These are phyloP conservation scores for Lepidochrysops patricia DNA, from an alignment of 2,888 invertebrate genomes.

Conservation along the genomic window DNA sequence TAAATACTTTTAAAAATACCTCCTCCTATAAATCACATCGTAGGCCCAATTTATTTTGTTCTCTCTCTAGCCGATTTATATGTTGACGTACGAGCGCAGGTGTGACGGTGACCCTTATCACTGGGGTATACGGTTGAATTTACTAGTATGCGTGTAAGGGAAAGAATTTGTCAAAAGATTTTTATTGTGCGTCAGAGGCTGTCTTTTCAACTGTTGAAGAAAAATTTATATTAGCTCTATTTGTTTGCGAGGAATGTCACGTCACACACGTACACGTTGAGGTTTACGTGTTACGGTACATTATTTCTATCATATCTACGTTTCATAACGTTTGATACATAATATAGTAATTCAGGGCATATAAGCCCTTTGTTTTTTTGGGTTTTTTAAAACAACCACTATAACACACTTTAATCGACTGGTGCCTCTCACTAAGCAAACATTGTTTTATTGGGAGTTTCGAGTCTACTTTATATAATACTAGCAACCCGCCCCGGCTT, in stretches of 20 bases:
- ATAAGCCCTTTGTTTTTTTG: no score
- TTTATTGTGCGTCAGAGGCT: background rate
- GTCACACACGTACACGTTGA: background rate
- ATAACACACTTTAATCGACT: no score
- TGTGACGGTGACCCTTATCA: background rate
- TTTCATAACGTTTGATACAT: no score
- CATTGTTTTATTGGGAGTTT: no score
- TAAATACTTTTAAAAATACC: conserved; percentile 16
- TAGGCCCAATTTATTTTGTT: conserved; percentile 28
- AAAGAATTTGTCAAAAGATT: background rate
- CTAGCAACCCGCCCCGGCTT: no score
- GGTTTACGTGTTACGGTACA: background rate
- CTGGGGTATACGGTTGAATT: background rate
- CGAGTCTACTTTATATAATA: no score
- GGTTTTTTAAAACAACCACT: no score
- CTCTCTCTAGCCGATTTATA: conserved; percentile 26
- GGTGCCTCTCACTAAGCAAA: no score
- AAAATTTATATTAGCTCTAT: background rate
- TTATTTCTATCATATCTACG: background rate
- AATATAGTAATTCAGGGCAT: no score
- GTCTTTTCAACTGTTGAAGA: background rate
- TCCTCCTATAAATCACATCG: conserved; percentile 26
- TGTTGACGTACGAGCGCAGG: conserved; percentile 22
- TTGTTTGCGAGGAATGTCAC: background rate
- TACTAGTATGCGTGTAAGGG: background rate